Conservation (phyloP, 2,797 vertebrate genomes). For the Coracias cyanogaster region DNA sequence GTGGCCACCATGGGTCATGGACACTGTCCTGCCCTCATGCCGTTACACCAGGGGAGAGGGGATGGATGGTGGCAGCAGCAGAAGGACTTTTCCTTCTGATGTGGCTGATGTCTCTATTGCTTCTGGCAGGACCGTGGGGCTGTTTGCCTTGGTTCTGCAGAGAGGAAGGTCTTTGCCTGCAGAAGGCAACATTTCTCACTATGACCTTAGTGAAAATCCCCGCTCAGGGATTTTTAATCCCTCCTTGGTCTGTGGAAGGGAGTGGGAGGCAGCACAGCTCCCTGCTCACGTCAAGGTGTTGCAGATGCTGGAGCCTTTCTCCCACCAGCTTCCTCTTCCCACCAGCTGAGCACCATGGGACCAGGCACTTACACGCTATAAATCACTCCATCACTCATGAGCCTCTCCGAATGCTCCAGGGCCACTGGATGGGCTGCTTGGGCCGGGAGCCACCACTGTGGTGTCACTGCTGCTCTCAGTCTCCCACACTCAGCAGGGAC, state of each 20-base stretch:
- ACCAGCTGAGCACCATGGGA: not conserved
- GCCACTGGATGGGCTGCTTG: not conserved
- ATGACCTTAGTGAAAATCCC: not conserved
- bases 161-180: not conserved
- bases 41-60: accelerated
- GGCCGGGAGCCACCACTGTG: accelerated
- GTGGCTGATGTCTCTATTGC: not conserved
- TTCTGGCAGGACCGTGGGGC: accelerated
- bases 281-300: not conserved
- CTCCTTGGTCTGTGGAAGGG: not conserved
- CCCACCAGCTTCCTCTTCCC: slow-evolving; percentile 26
- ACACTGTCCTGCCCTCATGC: accelerated
- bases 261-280: slow-evolving; percentile 17
- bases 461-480: not conserved
- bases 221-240: slow-evolving; percentile 6
- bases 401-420: not conserved
- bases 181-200: not conserved
- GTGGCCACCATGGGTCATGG: not conserved
- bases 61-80: not conserved
- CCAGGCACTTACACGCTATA: not conserved
- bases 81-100: not conserved
- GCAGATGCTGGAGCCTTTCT: not conserved
- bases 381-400: not conserved
- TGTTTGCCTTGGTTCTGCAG: not conserved
- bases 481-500: not conserved